Base-by-base conservation (phyloP, 2,797 vertebrate species). In the Pseudochromis fuscus region DNA sequence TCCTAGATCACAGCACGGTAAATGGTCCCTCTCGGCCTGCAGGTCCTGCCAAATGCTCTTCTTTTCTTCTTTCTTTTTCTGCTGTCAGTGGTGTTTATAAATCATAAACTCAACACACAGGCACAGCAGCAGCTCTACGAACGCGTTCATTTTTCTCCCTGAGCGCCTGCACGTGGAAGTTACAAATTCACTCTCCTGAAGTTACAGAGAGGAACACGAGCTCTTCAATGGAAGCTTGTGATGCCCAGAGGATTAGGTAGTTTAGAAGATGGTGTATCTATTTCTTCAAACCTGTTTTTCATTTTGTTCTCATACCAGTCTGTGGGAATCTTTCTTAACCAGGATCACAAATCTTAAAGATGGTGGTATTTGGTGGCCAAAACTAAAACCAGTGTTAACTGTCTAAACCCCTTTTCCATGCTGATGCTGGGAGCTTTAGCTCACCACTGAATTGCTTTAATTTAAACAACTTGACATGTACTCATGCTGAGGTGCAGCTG, bases 41-140 rank as follows among this genome's bases (percentile, higher is more conserved):
- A 35, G 56, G 71, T 67, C 27, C 63, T 80, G 82, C 85, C 87
- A 86, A 79, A 52, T 11, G 18, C 30, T 82, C 67, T 42, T 75
- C 72, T 75, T 75, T 65, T 60, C 51, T 51, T 72, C 52, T 72
- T 74, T 67, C 67, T 45, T 87, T 79, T 75, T 57, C 69, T 62
- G n/a, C 60, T 28, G 48, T 75, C 70, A 67, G 68, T 58, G 59
- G 53, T 70, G 65, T 84, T 89, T 72, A 76, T 83, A 86, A 88
- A 90, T 90, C 84, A 75, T 63, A 82, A 79, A 78, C 62, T 85
- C 84, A 68, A 42, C 78, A 66, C 80, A 56, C 63, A 45, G 69
- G 44, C 62, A 44, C 49, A 78, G 42, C 68, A 71, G 30, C 44
- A 51, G 16, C 56, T 77, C 42, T 11, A 10, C 48, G 33, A 64